Base-by-base conservation (phyloP, 2,888 invertebrate species). In the Ischnura elegans region DNA sequence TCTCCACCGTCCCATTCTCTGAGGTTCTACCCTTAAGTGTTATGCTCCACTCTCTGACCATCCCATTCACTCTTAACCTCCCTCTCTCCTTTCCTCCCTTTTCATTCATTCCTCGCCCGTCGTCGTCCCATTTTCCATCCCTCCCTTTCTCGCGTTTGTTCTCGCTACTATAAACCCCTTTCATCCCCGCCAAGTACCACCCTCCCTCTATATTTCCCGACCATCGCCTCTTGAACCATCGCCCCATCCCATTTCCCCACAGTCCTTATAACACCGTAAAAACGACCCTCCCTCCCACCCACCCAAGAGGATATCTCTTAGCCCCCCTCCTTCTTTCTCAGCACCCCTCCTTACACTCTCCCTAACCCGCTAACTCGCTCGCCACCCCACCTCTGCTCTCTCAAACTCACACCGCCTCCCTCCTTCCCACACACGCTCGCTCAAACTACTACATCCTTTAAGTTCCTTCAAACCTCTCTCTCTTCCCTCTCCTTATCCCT, bases 71-170 rank as follows among this genome's bases (percentile, higher is more conserved):
- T 51, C 13, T 13, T 90, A 61, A 66, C 90, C 90, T 61, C 61
- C 25, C 90, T 61, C 43, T 90, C 61, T 19, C 61, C 61, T 13
- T 10, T 36, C 36, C 55, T 76, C 55, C 51, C 87, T 47, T 55
- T 55, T 90, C 90, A 90, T 90, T 90, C 90, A 90, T 90, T 90
- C 90, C 90, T 90, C 61, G 36, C 90, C 61, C 90, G 90, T 90
- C 90, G 90, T 90, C 90, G 90, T 43, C 90, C 90, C 61, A 90
- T 90, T 90, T 90, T 61, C 90, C 42, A 36, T 76, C 76, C 36
- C 76, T 76, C 36, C 76, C n/a, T 76, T 25, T 76, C 76, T 36
- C 76, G 13, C 36, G 76, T 13, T n/a, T 76, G 76, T 76, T 76
- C 87, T 87, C 25, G 29, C 76, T 29, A 19, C 61, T n/a, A n/a